Base-by-base conservation (phyloP, 2,888 invertebrate genomes). In the Zootermopsis nevadensis region DNA sequence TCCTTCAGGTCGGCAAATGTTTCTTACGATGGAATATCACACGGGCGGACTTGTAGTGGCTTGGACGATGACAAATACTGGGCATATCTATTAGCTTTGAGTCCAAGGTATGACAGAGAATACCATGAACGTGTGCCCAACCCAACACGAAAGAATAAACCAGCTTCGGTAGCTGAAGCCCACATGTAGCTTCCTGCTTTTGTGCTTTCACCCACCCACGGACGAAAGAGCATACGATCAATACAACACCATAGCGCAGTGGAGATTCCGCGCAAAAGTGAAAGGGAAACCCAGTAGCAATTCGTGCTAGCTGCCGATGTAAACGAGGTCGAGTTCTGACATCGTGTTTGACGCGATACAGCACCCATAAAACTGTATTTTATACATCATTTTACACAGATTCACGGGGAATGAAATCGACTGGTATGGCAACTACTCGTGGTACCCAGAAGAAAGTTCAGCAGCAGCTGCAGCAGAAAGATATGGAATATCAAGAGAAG, bases 401-500 rank as follows among this genome's bases (percentile, higher is more conserved):
- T 12, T 60, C 31, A 22, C 24, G 24, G 15, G 74, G n/a, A 38
- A 38, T 74, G 74, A 74, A n/a, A 74, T 35, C 66, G n/a, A 24
- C 38, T 53, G n/a, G 33, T 7, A 79, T 79, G 79, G 12, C 79
- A 35, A 35, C 79, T n/a, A 2, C 12, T 4, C 60, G 66, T 12
- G 66, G 38, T 8, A 79, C 35, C 24, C 79, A 79, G 38, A 60
- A 38, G 38, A 79, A 35, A 79, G n/a, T 27, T 15, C 79, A 79
- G 38, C 66, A 81, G 60, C 48, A n/a, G n/a, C n/a, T n/a, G n/a
- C 84, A 84, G 74, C 83, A 84, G 72, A 85, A 85, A 55, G 87
- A 87, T 35, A 84, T 86, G 84, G 87, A 87, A 66, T 86, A 87
- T 83, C 84, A 85, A 72, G 87, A 87, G 67, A 87, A 87, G 76